Evolutionary conservation across 2,888 invertebrate genomes (phyloP), one percentile per base, ranked within the genome.

Genomic region (Sarcophaga rosellei): DNA sequence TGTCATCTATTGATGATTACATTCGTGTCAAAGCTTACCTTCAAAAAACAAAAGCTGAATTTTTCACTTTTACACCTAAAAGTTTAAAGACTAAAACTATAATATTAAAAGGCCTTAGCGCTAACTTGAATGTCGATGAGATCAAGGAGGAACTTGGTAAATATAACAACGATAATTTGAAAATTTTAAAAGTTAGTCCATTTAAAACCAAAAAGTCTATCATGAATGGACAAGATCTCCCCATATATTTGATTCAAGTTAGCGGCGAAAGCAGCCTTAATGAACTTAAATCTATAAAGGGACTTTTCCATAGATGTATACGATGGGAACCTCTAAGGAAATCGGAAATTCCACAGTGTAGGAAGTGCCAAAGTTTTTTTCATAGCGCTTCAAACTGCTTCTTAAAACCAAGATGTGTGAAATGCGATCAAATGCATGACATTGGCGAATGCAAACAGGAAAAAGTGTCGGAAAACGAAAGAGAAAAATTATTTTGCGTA

Each of bases 171-270:
- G 35, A 35, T 35, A 35, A 35, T 35, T 35, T 35, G 35, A 35
- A 35, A 35, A 35, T 35, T 1, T 35, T 57, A 57, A 57, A 57
- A 57, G 57, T 57, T 17, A 17, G 15, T 15, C 15, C 15, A 57
- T 57, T 57, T 57, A 17, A 15, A 17, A n/a, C 57, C 5, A 57
- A 57, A n/a, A 57, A 15, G 1, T 15, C 57, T 17, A 59, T 35
- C 8, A 25, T 25, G 20, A 73, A 17, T 73, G 73, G 25, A 44
- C 35, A 23, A 12, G 57, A 15, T 73, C 61, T 53, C 35, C 61
- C 23, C 59, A 73, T 74, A 6, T 83, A 45, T 44, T 21, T 83
- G 21, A 62, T 82, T 11, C 77, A 82, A 72, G 45, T 82, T 65
- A 77, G 35, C 17, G 35, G 23, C 35, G 82, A 82, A 53, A 82